These are phyloP conservation scores for Esox lucius DNA, from an alignment of 2,797 vertebrate species.

Conservation along the genomic window DNA sequence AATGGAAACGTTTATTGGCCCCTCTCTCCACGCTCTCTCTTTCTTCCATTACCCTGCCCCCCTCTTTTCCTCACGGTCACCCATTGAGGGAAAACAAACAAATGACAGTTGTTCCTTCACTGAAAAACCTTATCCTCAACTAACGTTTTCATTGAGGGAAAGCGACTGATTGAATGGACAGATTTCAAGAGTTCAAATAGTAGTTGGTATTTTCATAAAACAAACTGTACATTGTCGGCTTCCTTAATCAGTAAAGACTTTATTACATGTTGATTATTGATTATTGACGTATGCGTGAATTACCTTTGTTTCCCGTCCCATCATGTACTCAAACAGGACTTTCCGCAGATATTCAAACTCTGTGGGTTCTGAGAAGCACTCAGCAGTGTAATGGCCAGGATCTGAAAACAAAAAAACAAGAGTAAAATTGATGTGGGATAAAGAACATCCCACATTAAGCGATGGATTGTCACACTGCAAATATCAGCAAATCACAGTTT, in stretches of 20 bases:
- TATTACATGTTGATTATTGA: background rate
- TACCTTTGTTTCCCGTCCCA: slow-evolving; percentile 99
- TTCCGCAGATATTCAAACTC: slow-evolving; percentile 97
- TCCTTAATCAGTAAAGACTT: background rate
- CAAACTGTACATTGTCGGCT: background rate
- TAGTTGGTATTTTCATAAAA: background rate
- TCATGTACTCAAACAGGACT: slow-evolving; percentile 98
- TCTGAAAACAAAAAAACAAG: slow-evolving; percentile 63
- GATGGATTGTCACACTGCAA: background rate
- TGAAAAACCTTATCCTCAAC: no score
- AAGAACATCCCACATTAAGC: background rate
- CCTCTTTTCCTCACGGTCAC: no score
- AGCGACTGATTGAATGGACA: background rate
- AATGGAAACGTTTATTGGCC: slow-evolving; percentile 18
- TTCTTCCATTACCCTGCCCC: background rate
- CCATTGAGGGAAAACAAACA: no score
- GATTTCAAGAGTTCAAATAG: background rate
- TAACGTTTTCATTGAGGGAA: background rate
- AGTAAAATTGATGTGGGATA: background rate
- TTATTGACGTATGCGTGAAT: background rate
- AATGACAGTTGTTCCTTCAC: no score
- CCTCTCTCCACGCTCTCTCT: no score
- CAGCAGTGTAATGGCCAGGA: slow-evolving; percentile 71
- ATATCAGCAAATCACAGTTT: background rate
- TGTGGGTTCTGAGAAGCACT: slow-evolving; percentile 83